Evolutionary conservation across 2,113 vertebrate genomes (phyloP).

Genomic region (Pluvianellus socialis): DNA sequence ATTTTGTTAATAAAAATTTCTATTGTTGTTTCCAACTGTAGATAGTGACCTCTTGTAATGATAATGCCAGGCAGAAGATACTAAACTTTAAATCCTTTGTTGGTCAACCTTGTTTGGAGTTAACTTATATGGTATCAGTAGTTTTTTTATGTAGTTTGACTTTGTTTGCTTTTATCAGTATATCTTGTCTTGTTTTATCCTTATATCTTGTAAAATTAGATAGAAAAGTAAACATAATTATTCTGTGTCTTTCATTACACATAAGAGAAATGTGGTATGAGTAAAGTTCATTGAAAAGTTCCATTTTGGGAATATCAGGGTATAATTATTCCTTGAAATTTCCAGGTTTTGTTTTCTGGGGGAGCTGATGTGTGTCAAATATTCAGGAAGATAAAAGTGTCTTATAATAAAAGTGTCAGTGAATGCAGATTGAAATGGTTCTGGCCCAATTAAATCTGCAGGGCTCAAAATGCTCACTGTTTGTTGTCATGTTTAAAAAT

Average conservation of each 20-base stretch:
- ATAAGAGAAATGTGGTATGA: background rate
- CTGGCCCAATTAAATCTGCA: background rate
- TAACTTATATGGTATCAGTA: background rate
- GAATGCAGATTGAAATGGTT: background rate
- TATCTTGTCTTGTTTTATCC: background rate
- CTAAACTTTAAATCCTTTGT: background rate
- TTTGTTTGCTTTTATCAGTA: background rate
- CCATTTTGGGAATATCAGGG: background rate
- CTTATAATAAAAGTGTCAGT: too few species aligned
- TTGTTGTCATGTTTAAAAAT: background rate
- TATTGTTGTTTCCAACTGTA: background rate
- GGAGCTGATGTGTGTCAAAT: background rate
- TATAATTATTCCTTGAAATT: background rate
- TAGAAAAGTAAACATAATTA: background rate
- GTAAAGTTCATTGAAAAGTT: background rate
- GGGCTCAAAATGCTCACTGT: background rate
- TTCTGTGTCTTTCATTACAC: background rate
- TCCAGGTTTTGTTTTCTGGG: background rate
- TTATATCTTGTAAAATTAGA: background rate
- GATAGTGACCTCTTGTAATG: background rate
- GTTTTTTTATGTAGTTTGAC: background rate
- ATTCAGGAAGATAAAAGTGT: background rate
- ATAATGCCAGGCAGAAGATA: background rate
- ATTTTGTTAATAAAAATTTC: background rate
- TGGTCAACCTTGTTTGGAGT: background rate